Evolutionary conservation across 2,888 invertebrate genomes (phyloP), one percentile per base, ranked within the genome.

Genomic region (Diloba caeruleocephala): DNA sequence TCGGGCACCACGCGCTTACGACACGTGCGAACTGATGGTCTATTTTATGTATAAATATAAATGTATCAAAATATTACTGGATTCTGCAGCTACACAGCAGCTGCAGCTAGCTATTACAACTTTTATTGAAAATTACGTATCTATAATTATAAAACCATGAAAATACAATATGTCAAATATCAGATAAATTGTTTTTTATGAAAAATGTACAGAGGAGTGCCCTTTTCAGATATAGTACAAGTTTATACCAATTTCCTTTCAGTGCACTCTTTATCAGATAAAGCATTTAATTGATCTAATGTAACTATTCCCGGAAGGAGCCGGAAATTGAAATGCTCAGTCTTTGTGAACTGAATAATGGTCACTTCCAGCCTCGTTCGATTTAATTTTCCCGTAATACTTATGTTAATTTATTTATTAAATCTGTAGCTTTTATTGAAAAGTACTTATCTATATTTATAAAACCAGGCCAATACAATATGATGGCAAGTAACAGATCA

Each of bases 1-100:
- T 57, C 37, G 48, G 28, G 43, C 10, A 53, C 54, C 73, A 61
- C 73, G 65, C 69, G 69, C 50, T 53, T 31, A n/a, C 13, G 9
- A 51, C 72, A 66, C 63, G 61, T 53, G 65, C 37, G 8, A 1
- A 21, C 15, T 12, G 17, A 23, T 8, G 21, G 21, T 32, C 21
- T 21, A n/a, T 33, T 38, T 21, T 38, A 34, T 34, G 6, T 29
- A 19, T 9, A 13, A 10, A 49, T 34, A 56, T 8, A 29, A 17
- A 42, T 59, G 29, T 21, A 56, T 43, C 37, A 39, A 32, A 21
- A 39, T 64, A 14, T 49, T 49, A 25, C 57, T 56, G 12, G 7
- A 38, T 23, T 63, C 12, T 34, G 32, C 29, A 19, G 2, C 9
- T 17, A 23, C n/a, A n/a, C n/a, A n/a, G n/a, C n/a, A n/a, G n/a